Evolutionary conservation across 1,140 invertebrate genomes (phyloP).

Genomic region (Odontomachus brunneus): DNA sequence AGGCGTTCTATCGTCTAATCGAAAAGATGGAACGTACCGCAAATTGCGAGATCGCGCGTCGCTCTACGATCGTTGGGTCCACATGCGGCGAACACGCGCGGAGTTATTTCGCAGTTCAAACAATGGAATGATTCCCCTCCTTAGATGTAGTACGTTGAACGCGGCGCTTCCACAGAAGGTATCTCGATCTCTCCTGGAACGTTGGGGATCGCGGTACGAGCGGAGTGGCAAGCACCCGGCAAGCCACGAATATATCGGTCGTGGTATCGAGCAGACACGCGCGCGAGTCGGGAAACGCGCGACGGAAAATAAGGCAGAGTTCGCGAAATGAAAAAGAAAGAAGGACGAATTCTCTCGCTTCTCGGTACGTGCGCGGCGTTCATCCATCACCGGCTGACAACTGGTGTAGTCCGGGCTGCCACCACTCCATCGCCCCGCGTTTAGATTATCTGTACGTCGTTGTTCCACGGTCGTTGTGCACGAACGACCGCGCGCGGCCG

Average conservation of each 20-base stretch:
- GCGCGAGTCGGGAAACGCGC: constrained; percentile 39
- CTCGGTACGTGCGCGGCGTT: constrained; percentile 69
- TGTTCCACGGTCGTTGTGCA: constrained; percentile 51
- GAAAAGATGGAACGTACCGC: constrained; percentile 48
- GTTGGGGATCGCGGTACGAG: background rate
- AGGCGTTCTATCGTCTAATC: constrained; percentile 44
- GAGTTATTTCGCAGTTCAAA: constrained; percentile 46
- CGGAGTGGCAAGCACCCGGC: background rate
- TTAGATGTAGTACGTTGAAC: background rate
- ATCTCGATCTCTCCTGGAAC: background rate
- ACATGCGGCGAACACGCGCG: too few relatives aligned
- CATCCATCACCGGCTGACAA: constrained; percentile 77
- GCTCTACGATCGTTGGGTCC: too few relatives aligned
- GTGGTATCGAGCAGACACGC: constrained; percentile 42
- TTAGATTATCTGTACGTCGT: constrained; percentile 76
- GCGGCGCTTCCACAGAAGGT: background rate
- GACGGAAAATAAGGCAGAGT: constrained; percentile 63
- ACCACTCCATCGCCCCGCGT: constrained; percentile 74
- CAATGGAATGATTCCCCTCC: constrained; percentile 11
- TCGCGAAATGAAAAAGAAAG: constrained; percentile 62
- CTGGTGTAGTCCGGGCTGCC: constrained; percentile 71
- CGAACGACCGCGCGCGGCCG: constrained; percentile 21
- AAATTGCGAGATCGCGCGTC: constrained; percentile 22
- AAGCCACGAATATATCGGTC: constrained; percentile 22
- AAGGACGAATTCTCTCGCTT: constrained; percentile 64